Conservation (phyloP, 1,140 invertebrate species). For the Drosophila parvula region DNA sequence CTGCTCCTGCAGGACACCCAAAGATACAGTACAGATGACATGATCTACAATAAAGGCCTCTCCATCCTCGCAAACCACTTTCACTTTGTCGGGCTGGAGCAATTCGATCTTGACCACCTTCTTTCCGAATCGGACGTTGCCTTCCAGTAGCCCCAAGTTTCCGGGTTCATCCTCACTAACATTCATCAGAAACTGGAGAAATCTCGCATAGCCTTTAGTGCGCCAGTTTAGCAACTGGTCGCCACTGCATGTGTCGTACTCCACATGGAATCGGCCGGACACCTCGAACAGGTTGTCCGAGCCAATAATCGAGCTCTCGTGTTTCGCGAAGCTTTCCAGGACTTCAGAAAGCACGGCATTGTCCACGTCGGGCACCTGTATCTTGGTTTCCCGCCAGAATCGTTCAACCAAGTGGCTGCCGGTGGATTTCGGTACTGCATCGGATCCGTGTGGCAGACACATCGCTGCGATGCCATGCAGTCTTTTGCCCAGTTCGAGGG, state of each 20-base stretch:
- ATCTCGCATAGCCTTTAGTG: constrained; percentile 81
- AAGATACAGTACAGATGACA: constrained; percentile 88
- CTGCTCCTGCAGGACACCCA: constrained; percentile 89
- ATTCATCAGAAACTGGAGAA: constrained; percentile 85
- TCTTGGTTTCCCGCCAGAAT: constrained; percentile 25
- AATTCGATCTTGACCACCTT: constrained; percentile 84
- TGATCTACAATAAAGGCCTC: constrained; percentile 86
- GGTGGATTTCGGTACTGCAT: constrained; percentile 52
- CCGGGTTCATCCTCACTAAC: constrained; percentile 84
- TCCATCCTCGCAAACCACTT: constrained; percentile 86
- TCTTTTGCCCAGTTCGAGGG: constrained; percentile 44
- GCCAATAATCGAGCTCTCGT: constrained; percentile 85
- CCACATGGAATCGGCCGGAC: constrained; percentile 64
- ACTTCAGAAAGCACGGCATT: constrained; percentile 77
- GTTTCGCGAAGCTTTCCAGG: constrained; percentile 85
- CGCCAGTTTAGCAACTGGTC: constrained; percentile 87
- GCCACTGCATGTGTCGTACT: constrained; percentile 86
- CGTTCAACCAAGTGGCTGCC: constrained; percentile 77
- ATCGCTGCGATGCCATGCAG: constrained; percentile 35
- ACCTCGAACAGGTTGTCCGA: constrained; percentile 85
- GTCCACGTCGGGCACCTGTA: constrained; percentile 15
- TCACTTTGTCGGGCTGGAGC: constrained; percentile 36
- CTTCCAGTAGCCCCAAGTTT: constrained; percentile 38
- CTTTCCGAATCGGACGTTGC: constrained; percentile 73
- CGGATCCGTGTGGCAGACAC: constrained; percentile 7